phyloP scores from a whole-genome alignment of 2,113 vertebrate species.

The Alligator sinensis region DNA sequence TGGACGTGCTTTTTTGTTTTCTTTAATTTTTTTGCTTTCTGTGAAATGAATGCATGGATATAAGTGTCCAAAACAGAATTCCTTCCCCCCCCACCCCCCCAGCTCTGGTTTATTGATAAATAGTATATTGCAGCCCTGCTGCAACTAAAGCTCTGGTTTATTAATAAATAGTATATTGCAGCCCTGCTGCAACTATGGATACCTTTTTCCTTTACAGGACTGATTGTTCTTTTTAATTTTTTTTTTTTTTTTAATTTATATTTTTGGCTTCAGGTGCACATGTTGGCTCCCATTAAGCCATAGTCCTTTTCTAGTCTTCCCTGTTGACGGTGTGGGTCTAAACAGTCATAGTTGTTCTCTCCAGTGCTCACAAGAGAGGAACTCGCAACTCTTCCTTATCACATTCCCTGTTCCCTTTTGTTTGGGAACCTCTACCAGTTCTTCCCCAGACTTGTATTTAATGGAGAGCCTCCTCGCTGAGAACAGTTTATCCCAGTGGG shows the following conservation, averaged over 20 bases:
- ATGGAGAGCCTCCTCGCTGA: neutral
- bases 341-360: neutral
- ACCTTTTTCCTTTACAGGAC: neutral
- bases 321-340: neutral
- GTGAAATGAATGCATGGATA: neutral
- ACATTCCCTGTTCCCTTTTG: neutral
- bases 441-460: neutral
- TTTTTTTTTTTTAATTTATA: neutral
- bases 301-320: neutral
- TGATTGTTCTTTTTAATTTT: rapidly evolving
- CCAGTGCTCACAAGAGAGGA: neutral
- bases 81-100: no score
- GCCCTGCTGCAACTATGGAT: no score
- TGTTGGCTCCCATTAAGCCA: neutral
- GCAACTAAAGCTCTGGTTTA: neutral
- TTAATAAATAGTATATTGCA: neutral
- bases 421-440: neutral
- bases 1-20: neutral
- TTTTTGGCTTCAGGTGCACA: neutral
- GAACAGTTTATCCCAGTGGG: neutral
- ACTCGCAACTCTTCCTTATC: neutral
- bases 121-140: neutral
- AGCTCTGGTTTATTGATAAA: neutral
- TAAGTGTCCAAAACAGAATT: neutral
- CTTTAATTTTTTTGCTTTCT: neutral